Evolutionary conservation across 2,797 vertebrate species (phyloP).

Genomic region (Oryzias sinensis): DNA sequence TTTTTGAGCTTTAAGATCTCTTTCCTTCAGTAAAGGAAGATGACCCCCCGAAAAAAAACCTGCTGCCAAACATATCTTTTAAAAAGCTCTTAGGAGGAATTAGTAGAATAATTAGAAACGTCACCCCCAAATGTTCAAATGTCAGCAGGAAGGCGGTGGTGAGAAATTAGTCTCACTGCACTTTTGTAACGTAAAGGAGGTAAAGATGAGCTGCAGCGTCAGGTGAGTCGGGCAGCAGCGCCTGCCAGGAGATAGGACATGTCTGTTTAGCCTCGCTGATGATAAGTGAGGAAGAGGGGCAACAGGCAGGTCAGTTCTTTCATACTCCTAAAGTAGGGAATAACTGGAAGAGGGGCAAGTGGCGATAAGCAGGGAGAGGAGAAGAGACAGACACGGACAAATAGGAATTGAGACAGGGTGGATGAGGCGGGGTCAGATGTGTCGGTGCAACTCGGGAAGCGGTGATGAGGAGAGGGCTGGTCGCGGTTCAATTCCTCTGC

Average conservation of each 20-base stretch:
- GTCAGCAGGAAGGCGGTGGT: constrained; percentile 6
- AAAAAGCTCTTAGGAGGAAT: constrained; percentile 4
- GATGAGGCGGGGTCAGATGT: constrained; percentile 45
- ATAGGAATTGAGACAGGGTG: constrained; percentile 4
- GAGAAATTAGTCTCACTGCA: constrained; percentile 8
- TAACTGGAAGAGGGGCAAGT: constrained; percentile 3
- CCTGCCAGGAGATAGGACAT: constrained; percentile 16
- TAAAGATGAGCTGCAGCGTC: constrained; percentile 25
- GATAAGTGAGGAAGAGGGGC: constrained; percentile 33
- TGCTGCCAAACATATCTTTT: background rate
- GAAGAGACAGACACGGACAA: constrained; percentile 2
- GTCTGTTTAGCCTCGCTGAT: constrained; percentile 20
- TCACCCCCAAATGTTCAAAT: constrained; percentile 3
- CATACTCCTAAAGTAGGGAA: constrained; percentile 21
- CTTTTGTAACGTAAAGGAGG: constrained; percentile 15
- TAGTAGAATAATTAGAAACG: constrained; percentile 3
- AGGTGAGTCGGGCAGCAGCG: constrained; percentile 27
- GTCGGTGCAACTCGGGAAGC: constrained; percentile 57
- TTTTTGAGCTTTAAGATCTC: too few species aligned
- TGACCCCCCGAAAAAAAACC: background rate
- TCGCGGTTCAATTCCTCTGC: constrained; percentile 82
- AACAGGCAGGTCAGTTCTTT: constrained; percentile 6
- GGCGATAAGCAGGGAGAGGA: constrained; percentile 8
- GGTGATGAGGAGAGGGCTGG: constrained; percentile 68
- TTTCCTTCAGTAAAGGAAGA: too few species aligned